Evolutionary conservation across 92 coral and sea anemone genomes (phyloP).

Genomic region (Micromussa lordhowensis): DNA sequence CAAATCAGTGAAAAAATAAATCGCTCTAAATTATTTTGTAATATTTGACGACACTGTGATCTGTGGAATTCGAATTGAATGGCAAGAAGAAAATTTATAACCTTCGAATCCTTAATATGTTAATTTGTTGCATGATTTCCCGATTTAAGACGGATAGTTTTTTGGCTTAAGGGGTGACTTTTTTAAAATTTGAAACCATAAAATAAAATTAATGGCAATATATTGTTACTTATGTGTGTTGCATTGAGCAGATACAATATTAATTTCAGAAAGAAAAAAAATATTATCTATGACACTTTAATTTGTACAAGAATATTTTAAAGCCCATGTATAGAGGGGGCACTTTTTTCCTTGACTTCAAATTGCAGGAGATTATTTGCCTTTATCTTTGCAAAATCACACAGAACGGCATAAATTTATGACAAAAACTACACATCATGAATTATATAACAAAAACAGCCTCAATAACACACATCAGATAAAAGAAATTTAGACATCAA

Average conservation of each 20-base stretch:
- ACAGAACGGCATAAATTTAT: neutral
- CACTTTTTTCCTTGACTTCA: neutral
- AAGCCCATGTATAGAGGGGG: neutral
- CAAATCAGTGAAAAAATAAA: neutral
- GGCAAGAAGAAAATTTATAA: neutral
- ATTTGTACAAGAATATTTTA: neutral
- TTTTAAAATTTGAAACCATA: neutral
- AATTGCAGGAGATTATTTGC: neutral
- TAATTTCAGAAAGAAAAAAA: neutral
- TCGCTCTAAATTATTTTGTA: neutral
- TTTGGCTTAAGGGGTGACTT: neutral
- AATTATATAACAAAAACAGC: neutral
- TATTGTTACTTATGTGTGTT: neutral
- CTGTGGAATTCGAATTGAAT: neutral
- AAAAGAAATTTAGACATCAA: neutral
- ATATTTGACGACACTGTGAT: neutral
- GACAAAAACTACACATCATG: too few species aligned
- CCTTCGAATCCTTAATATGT: neutral
- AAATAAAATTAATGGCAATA: neutral
- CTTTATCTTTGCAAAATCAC: neutral
- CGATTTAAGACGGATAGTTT: neutral
- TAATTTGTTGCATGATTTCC: slow-evolving; percentile 6
- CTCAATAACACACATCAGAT: neutral
- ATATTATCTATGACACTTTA: neutral
- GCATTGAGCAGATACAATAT: neutral